Evolutionary conservation across 2,888 invertebrate genomes (phyloP).

Genomic region (Lasioglossum marginatum): DNA sequence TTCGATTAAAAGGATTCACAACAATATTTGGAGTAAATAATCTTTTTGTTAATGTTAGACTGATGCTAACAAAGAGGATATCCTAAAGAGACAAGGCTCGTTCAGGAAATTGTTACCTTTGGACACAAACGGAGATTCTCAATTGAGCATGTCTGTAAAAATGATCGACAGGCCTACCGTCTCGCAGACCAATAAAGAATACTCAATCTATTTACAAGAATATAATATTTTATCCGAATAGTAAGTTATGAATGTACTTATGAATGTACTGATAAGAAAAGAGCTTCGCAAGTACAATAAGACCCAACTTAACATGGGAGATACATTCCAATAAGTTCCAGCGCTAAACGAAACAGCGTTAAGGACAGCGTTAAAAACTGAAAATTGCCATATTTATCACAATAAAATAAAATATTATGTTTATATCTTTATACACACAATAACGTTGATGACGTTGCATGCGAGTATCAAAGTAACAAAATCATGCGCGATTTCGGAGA

Average conservation of each 20-base stretch:
- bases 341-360: no score
- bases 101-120: slow-evolving; percentile 86
- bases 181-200: slow-evolving; percentile 87
- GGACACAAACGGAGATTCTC: slow-evolving; percentile 85
- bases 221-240: slow-evolving; percentile 96
- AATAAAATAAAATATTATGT: no score
- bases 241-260: slow-evolving; percentile 87
- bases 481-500: no score
- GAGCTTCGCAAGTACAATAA: not conserved
- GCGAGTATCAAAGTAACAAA: no score
- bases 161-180: slow-evolving; percentile 85
- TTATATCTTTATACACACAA: no score
- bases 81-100: slow-evolving; percentile 86
- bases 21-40: not conserved
- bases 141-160: slow-evolving; percentile 87
- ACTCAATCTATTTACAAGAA: slow-evolving; percentile 93
- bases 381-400: no score
- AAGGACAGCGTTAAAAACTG: no score
- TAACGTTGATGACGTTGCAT: no score
- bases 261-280: not conserved
- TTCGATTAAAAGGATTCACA: no score
- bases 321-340: no score
- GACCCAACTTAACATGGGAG: no score
- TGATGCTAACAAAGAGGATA: slow-evolving; percentile 79
- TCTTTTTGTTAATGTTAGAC: slow-evolving; percentile 62